phyloP scores from a whole-genome alignment of 2,888 invertebrate genomes.

The Conchocele bisecta region DNA sequence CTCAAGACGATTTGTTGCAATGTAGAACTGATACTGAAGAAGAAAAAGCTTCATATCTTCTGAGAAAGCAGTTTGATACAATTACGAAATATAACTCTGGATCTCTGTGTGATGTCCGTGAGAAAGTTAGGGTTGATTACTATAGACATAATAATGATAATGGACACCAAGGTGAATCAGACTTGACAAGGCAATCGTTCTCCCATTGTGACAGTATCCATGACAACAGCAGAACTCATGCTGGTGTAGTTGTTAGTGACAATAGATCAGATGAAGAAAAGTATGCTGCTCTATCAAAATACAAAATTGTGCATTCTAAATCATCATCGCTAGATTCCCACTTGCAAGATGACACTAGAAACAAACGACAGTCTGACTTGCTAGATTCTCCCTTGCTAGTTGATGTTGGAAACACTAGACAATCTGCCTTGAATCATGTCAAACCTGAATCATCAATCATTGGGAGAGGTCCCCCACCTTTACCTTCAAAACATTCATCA shows the following conservation, averaged over 20 bases:
- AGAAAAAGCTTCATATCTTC: slow-evolving; percentile 36
- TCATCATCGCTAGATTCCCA: slow-evolving; percentile 39
- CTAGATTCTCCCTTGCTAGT: no score
- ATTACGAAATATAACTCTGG: slow-evolving; percentile 42
- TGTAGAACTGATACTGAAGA: no score
- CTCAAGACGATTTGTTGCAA: no score
- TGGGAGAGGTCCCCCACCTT: no score
- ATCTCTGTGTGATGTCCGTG: slow-evolving; percentile 34
- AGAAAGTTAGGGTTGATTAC: slow-evolving; percentile 36
- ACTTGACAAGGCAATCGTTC: not conserved
- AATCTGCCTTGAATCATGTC: no score
- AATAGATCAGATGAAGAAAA: slow-evolving; percentile 58
- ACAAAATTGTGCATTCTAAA: slow-evolving; percentile 50
- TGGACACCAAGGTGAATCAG: not conserved
- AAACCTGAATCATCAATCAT: no score
- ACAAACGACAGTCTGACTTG: no score
- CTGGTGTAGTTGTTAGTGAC: slow-evolving; percentile 27
- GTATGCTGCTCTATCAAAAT: slow-evolving; percentile 52
- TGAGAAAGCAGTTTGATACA: slow-evolving; percentile 49
- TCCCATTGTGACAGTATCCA: no score
- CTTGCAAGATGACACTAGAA: not conserved
- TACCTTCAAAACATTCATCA: no score
- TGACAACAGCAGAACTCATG: no score
- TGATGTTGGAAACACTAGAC: no score
- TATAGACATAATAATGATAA: not conserved